Evolutionary conservation across 2,797 vertebrate species (phyloP).

Genomic region (Microchirus variegatus): DNA sequence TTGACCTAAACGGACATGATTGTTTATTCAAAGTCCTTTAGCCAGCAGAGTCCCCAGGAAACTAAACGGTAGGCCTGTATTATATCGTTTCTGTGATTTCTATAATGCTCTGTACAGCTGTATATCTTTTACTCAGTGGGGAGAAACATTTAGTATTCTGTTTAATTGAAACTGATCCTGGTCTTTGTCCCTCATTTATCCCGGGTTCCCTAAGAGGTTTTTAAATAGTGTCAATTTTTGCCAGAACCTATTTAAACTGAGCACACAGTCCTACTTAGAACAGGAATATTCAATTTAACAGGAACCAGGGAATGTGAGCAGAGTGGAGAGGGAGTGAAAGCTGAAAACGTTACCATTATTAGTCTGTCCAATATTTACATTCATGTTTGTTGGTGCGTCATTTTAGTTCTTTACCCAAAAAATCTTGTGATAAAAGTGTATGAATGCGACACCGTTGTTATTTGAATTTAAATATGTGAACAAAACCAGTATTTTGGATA

Average conservation of each 20-base stretch:
- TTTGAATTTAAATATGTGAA: no score
- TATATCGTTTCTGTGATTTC: slow-evolving; percentile 6
- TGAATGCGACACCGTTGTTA: no score
- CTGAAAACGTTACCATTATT: no score
- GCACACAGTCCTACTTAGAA: no score
- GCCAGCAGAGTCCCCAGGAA: not conserved
- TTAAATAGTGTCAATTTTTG: not conserved
- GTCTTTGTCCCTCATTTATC: not conserved
- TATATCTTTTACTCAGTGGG: not conserved
- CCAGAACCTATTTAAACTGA: slow-evolving; percentile 6
- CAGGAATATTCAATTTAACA: no score
- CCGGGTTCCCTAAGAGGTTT: not conserved
- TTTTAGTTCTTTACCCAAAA: no score
- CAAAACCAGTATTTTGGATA: slow-evolving; percentile 15
- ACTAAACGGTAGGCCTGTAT: not conserved
- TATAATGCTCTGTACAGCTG: not conserved
- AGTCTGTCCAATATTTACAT: no score
- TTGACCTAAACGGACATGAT: not conserved
- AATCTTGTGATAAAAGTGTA: no score
- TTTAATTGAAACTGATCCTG: slow-evolving; percentile 6
- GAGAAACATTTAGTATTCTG: not conserved
- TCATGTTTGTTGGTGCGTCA: no score
- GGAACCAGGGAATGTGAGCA: no score
- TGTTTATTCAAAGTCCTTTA: not conserved
- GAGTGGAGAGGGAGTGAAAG: no score